Base-by-base conservation (phyloP, 2,113 vertebrate genomes). In the Eclectus roratus region DNA sequence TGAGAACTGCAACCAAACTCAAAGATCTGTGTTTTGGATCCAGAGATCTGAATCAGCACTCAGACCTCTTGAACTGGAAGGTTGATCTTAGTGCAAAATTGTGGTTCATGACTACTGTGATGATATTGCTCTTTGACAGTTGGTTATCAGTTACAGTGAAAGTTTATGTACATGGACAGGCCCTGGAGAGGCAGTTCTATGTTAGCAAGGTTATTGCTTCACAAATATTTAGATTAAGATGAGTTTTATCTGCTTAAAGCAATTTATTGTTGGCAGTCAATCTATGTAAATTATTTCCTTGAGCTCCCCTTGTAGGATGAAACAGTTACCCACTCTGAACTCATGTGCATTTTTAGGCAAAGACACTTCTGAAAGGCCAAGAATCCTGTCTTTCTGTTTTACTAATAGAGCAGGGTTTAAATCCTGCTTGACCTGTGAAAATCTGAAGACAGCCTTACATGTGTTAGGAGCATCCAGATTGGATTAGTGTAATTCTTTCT, bases 401-500 rank as follows among this genome's bases (percentile, higher is more conserved):
- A 70, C 39, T 86, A 90, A 82, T 29, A 76, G 58, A 68, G 28
- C 3, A 8, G 21, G 19, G 77, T 93, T 96, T 92, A 96, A 96
- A 93, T 94, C 82, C 93, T 97, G 72, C 63, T 96, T 96, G 89
- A 97, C 92, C 93, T 93, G 88, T 91, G 96, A 91, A 96, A 95
- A 66, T 88, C 70, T 85, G 87, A 94, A 93, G 91, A 35, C 55
- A 87, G 73, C 61, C 63, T 85, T 91, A 85, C 60, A 85, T 78
- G 88, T 66, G 44, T 90, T 88, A 80, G 69, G 73, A 80, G 87
- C 72, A 92, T 88, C 79, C 91, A 92, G 69, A 96, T 80, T 95
- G 95, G 88, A 97, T 97, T 97, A 96, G 43, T 58, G 58, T 96
- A 97, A 97, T 95, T 95, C 91, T 89, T 93, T 88, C 53, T 95